A percentile compares a stretch with the other conserved stretches of the same genome.
These are phyloP conservation scores for Orchestes rusci DNA, from an alignment of 2,888 invertebrate species.

Conservation along the genomic window DNA sequence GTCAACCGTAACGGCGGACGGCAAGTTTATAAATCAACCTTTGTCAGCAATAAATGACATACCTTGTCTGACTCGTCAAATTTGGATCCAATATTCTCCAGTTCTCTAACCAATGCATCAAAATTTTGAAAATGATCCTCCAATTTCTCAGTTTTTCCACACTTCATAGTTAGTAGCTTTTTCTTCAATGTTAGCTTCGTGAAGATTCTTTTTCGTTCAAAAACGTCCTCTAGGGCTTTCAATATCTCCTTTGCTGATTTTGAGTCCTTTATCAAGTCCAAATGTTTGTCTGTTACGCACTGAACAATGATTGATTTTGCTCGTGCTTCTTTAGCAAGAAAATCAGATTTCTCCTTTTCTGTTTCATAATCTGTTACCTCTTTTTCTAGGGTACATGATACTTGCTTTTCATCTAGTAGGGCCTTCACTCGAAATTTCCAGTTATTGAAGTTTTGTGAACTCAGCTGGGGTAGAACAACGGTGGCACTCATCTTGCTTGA, in stretches of 20 bases:
- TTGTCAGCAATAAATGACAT: constrained; percentile 7
- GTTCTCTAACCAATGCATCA: constrained; percentile 26
- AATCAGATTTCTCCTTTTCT: constrained; percentile 1
- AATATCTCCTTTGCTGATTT: not conserved
- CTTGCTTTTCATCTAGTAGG: too few species aligned
- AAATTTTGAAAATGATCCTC: constrained; percentile 29
- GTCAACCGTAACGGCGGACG: too few species aligned
- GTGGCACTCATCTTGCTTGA: too few species aligned
- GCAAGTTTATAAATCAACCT: too few species aligned
- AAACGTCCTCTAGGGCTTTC: constrained; percentile 21
- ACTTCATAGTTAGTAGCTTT: too few species aligned
- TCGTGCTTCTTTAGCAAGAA: constrained; percentile 20
- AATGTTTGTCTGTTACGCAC: too few species aligned
- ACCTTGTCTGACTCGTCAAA: constrained; percentile 26
- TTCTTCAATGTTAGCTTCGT: too few species aligned
- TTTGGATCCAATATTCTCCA: constrained; percentile 24
- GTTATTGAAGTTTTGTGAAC: constrained; percentile 2
- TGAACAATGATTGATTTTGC: too few species aligned
- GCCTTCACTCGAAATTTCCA: constrained; percentile 6
- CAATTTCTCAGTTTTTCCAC: constrained; percentile 15
- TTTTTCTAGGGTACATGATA: constrained; percentile 1
- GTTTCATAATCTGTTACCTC: not conserved
- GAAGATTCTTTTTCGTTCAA: constrained; percentile 26
- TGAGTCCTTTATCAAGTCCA: too few species aligned
- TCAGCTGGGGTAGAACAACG: constrained; percentile 1